Conservation (phyloP, 92 coral and sea anemone species). For the Porites lobata region DNA sequence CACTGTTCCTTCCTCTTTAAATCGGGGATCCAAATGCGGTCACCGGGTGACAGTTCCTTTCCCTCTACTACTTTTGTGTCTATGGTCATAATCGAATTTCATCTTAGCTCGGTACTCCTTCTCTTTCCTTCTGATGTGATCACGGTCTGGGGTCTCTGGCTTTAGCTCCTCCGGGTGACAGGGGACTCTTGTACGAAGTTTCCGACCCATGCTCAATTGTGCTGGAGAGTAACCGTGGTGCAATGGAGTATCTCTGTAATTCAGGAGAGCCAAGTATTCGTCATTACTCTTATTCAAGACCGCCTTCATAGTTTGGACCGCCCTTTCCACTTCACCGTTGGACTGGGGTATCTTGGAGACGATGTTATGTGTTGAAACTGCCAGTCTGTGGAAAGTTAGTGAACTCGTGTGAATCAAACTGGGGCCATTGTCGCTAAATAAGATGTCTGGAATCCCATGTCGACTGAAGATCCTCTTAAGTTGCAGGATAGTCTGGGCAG, state of each 20-base stretch:
- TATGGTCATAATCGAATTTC: constrained; percentile 47
- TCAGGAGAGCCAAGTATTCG: too few relatives aligned
- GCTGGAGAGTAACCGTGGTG: constrained; percentile 51
- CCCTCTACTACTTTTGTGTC: constrained; percentile 52
- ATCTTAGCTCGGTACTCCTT: constrained; percentile 33
- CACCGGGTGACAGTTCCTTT: constrained; percentile 38
- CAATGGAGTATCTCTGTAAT: too few relatives aligned
- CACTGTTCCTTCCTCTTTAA: constrained; percentile 45
- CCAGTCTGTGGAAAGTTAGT: too few relatives aligned
- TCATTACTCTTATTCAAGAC: too few relatives aligned
- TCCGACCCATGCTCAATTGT: constrained; percentile 49
- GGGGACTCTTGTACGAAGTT: constrained; percentile 37
- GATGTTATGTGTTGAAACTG: too few relatives aligned
- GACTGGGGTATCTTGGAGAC: too few relatives aligned
- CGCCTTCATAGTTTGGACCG: too few relatives aligned
- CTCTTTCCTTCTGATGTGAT: constrained; percentile 29
- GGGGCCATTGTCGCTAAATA: too few relatives aligned
- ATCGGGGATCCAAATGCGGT: constrained; percentile 63
- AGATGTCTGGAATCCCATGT: constrained; percentile 49
- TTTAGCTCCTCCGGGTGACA: constrained; percentile 32
- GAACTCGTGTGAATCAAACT: too few relatives aligned
- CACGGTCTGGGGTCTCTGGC: constrained; percentile 38
- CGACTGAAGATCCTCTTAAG: constrained; percentile 54
- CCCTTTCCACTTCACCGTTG: too few relatives aligned
- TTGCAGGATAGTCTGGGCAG: constrained; percentile 43